A percentile compares a stretch with the other conserved stretches of the same genome.
phyloP scores from a whole-genome alignment of 1,140 invertebrate species.

The Rhopalosiphum maidis region DNA sequence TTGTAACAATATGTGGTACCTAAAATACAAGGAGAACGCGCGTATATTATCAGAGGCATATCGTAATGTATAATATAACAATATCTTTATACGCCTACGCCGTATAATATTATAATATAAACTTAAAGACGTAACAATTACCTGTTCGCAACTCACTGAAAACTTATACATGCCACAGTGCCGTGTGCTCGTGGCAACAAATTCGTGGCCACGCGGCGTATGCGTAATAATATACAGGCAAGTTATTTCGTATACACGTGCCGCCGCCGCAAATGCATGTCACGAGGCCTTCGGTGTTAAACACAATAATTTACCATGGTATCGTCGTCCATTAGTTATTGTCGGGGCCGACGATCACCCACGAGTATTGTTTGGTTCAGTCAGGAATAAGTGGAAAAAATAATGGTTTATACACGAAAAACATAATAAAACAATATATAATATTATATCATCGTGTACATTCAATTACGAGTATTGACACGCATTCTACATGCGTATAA shows the following conservation, averaged over 20 bases:
- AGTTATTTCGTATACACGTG: background rate
- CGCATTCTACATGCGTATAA: background rate
- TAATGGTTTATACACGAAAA: background rate
- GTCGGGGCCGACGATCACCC: background rate
- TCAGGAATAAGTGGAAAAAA: background rate
- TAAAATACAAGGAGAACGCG: background rate
- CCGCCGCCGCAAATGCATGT: background rate
- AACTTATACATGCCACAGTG: background rate
- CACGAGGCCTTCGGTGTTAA: background rate
- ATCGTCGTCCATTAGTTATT: background rate
- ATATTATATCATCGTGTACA: background rate
- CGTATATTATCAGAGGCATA: background rate
- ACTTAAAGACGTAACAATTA: background rate
- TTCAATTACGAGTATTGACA: background rate
- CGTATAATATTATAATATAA: background rate
- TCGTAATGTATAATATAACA: background rate
- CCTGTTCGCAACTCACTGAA: background rate
- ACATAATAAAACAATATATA: background rate
- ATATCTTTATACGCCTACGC: background rate
- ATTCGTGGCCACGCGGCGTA: background rate
- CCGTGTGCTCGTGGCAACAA: background rate
- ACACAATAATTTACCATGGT: background rate
- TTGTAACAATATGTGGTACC: too few relatives aligned
- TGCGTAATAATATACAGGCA: too few relatives aligned
- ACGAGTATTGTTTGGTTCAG: background rate